A percentile compares a stretch with the other conserved stretches of the same genome.
These are phyloP conservation scores for Oopsacas minuta DNA, from an alignment of 37 sponge, comb jelly and placozoan species.

Conservation along the genomic window DNA sequence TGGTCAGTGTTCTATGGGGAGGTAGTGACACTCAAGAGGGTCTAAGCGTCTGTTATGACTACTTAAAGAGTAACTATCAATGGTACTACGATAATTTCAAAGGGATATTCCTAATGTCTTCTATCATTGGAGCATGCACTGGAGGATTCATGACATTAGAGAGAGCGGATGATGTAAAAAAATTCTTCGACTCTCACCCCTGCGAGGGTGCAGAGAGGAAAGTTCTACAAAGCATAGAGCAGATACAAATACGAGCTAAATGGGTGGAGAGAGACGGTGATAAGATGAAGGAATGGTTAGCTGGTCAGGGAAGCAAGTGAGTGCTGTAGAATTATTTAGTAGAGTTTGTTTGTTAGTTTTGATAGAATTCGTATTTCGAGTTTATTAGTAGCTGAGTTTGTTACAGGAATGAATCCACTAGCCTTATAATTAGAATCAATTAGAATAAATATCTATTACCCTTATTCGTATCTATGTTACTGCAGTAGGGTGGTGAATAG, in stretches of 20 bases:
- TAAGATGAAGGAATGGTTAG: constrained; percentile 40
- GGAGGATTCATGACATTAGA: constrained; percentile 37
- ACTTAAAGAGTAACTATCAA: neutral
- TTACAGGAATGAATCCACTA: no score
- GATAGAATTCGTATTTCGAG: no score
- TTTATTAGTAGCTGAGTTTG: no score
- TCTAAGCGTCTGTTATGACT: neutral
- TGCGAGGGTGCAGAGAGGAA: constrained; percentile 52
- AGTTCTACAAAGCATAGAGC: constrained; percentile 61
- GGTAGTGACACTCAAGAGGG: neutral
- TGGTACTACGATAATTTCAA: constrained; percentile 15
- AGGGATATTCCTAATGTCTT: neutral
- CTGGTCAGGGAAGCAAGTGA: neutral
- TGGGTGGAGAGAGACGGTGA: constrained; percentile 66
- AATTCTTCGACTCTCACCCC: constrained; percentile 66
- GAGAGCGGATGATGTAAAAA: constrained; percentile 40
- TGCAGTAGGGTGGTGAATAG: no score
- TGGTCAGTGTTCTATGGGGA: neutral
- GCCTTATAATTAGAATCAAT: no score
- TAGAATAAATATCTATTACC: no score
- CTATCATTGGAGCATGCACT: neutral
- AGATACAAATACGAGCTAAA: constrained; percentile 46
- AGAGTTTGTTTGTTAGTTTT: no score
- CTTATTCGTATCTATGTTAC: no score
- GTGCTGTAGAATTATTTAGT: no score